These are phyloP conservation scores for Enhydra lutris DNA, from an alignment of 2,113 vertebrate genomes.

Conservation along the genomic window DNA sequence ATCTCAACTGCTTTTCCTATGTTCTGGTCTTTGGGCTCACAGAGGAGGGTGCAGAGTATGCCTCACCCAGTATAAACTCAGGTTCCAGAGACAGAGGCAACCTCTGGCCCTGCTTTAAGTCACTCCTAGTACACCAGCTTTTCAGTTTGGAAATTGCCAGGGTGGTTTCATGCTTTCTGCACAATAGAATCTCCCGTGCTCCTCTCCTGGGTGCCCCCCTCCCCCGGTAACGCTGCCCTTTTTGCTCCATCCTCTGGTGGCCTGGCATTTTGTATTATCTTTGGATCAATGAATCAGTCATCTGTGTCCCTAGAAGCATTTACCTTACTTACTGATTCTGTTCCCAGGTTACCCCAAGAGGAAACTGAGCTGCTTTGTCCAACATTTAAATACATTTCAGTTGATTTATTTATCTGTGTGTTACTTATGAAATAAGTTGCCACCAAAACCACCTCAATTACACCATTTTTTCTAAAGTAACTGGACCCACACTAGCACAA, in stretches of 20 bases:
- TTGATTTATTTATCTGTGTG: background rate
- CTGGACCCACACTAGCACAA: background rate
- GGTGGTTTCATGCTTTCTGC: background rate
- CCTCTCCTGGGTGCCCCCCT: too few species aligned
- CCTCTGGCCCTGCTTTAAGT: background rate
- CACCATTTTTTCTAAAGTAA: constrained; percentile 29
- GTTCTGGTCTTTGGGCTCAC: accelerated
- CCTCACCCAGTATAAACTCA: accelerated
- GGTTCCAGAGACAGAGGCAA: background rate
- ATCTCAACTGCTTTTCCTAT: background rate
- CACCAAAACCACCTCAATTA: background rate
- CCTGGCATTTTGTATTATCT: background rate
- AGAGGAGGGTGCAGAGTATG: background rate
- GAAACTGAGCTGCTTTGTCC: background rate
- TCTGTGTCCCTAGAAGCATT: background rate
- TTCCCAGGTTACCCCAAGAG: background rate
- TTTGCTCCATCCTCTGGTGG: background rate
- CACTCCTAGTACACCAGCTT: accelerated
- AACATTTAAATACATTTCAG: background rate
- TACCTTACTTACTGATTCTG: background rate
- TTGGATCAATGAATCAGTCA: background rate
- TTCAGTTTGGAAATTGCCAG: background rate
- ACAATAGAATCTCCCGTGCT: background rate
- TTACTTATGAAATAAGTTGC: background rate
- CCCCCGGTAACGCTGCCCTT: background rate